A percentile compares a stretch with the other conserved stretches of the same genome.
Evolutionary conservation across 2,888 invertebrate genomes (phyloP).

Genomic region (Bombylius discolor): DNA sequence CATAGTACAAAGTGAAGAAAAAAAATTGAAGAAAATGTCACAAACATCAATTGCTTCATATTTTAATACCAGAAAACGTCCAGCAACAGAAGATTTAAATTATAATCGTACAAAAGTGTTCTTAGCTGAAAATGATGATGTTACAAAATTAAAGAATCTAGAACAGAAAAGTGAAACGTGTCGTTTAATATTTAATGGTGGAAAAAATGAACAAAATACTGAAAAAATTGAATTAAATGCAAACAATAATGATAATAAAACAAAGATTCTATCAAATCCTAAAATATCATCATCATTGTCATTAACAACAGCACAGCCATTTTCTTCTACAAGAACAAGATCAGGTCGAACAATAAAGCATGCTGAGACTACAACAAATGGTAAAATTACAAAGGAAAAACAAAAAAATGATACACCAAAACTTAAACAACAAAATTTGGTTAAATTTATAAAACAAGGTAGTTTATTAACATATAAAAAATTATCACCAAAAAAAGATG

Average conservation of each 20-base stretch:
- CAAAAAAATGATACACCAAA: neutral
- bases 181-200: no score
- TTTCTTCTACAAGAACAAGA: constrained; percentile 23
- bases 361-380: constrained; percentile 17
- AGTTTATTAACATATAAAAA: constrained; percentile 32
- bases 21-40: constrained; percentile 42
- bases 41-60: constrained; percentile 63
- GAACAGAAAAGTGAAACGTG: no score
- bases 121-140: neutral
- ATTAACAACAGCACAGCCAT: no score
- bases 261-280: no score
- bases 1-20: neutral
- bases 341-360: constrained; percentile 27
- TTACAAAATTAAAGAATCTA: neutral
- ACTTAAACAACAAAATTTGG: constrained; percentile 25
- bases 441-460: constrained; percentile 33
- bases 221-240: no score
- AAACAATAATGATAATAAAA: no score
- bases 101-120: constrained; percentile 42
- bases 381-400: neutral
- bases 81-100: constrained; percentile 52
- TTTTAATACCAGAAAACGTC: constrained; percentile 64
- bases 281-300: no score
- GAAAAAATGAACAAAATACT: no score
- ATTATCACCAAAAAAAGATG: constrained; percentile 10